phyloP scores from a whole-genome alignment of 2,113 vertebrate species.

The Myodes glareolus region DNA sequence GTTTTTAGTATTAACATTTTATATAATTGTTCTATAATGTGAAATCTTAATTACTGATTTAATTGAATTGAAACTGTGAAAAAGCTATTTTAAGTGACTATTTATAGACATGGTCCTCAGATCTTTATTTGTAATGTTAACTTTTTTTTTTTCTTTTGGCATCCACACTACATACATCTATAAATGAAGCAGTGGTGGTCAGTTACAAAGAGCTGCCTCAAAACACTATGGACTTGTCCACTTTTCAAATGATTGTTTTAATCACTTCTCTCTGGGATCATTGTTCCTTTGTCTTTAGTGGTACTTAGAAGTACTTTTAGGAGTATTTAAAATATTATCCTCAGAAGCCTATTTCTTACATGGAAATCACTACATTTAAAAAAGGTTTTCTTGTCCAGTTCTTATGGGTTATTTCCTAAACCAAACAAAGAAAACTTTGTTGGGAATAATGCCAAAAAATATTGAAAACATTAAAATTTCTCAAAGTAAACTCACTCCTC shows the following conservation, averaged over 20 bases:
- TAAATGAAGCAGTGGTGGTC: not conserved
- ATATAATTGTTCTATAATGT: conserved; percentile 22
- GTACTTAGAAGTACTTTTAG: not conserved
- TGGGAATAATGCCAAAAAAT: conserved; percentile 27
- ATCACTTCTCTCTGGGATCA: not conserved
- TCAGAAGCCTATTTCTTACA: not conserved
- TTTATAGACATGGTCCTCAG: conserved; percentile 8
- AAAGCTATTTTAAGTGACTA: conserved; percentile 36
- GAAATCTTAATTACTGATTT: conserved; percentile 47
- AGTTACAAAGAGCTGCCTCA: not conserved
- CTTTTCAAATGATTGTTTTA: not conserved
- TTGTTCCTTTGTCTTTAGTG: not conserved
- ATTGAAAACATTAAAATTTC: conserved; percentile 52
- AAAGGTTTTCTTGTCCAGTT: conserved; percentile 25
- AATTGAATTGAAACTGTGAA: not conserved
- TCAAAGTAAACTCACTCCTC: not conserved
- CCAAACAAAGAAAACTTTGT: conserved; percentile 27
- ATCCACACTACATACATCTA: not conserved
- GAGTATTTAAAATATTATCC: conserved; percentile 19
- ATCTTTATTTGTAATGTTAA: not conserved
- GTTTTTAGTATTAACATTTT: conserved; percentile 55
- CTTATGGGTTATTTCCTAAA: conserved; percentile 28
- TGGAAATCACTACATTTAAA: conserved; percentile 39
- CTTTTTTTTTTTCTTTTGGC: not conserved
- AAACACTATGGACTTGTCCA: not conserved